phyloP scores from a whole-genome alignment of 2,113 vertebrate genomes.

The Rhinogobius similis region DNA sequence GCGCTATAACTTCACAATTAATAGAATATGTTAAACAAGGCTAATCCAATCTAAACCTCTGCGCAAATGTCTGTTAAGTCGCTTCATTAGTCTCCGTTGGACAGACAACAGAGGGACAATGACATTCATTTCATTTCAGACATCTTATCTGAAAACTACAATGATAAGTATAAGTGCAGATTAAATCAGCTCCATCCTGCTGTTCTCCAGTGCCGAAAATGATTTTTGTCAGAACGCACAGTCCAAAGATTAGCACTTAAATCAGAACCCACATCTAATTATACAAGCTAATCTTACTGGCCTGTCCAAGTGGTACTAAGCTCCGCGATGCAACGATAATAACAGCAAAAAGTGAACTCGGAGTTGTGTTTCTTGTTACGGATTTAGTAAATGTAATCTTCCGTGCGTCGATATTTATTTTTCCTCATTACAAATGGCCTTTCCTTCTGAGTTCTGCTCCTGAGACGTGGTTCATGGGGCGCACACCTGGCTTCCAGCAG shows the following conservation, averaged over 20 bases:
- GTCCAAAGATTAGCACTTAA: not conserved
- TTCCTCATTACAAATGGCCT: not conserved
- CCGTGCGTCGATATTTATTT: not conserved
- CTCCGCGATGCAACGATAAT: slow-evolving; percentile 2
- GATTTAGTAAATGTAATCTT: not conserved
- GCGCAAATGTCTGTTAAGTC: not conserved
- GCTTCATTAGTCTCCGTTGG: slow-evolving; percentile 4
- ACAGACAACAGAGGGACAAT: slow-evolving; percentile 17
- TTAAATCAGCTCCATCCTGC: slow-evolving; percentile 19
- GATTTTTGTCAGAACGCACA: slow-evolving; percentile 6
- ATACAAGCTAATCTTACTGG: slow-evolving; percentile 4
- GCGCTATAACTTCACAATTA: slow-evolving; percentile 6
- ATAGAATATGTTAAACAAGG: slow-evolving; percentile 16
- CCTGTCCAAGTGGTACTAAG: slow-evolving; percentile 3
- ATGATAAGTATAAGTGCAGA: slow-evolving; percentile 29
- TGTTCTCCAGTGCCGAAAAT: not conserved
- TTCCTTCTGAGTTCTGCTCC: not conserved
- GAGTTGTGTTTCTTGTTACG: not conserved
- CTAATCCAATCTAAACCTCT: not conserved
- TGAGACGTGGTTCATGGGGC: slow-evolving; percentile 3
- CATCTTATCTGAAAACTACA: slow-evolving; percentile 21
- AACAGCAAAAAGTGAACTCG: not conserved
- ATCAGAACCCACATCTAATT: not conserved
- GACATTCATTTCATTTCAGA: slow-evolving; percentile 31
- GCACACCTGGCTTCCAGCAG: not conserved